Evolutionary conservation across 2,888 invertebrate genomes (phyloP).

Genomic region (Acronicta alni): DNA sequence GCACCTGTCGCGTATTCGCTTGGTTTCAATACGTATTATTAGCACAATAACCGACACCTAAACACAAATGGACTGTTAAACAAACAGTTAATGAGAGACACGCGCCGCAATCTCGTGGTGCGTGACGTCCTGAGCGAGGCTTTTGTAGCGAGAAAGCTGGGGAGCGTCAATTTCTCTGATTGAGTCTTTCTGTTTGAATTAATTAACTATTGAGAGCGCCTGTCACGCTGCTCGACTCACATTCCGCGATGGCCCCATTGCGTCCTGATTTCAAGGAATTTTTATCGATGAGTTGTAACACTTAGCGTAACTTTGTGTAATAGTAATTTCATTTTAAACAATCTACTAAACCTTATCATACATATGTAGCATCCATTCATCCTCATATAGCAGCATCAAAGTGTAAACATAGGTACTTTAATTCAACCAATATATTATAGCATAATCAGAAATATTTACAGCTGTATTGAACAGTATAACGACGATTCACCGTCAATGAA

Average conservation of each 20-base stretch:
- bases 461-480: background rate
- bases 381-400: background rate
- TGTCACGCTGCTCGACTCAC: constrained; percentile 82
- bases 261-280: constrained; percentile 83
- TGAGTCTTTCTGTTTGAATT: constrained; percentile 86
- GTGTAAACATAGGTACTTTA: background rate
- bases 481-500: constrained; percentile 2
- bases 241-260: constrained; percentile 75
- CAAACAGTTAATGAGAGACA: constrained; percentile 72
- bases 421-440: too few relatives aligned
- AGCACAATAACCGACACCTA: constrained; percentile 62
- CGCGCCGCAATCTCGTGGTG: constrained; percentile 65
- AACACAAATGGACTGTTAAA: constrained; percentile 76
- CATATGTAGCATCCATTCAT: too few relatives aligned
- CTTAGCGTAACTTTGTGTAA: constrained; percentile 56
- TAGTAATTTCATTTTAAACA: constrained; percentile 2
- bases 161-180: constrained; percentile 86
- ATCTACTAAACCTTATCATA: too few relatives aligned
- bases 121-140: constrained; percentile 79
- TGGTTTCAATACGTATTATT: constrained; percentile 56
- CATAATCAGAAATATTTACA: constrained; percentile 2
- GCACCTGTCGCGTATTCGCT: constrained; percentile 28
- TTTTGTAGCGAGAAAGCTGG: constrained; percentile 84
- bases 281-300: constrained; percentile 77
- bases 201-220: constrained; percentile 86